Conservation (phyloP, 1,140 invertebrate species). For the Drosophila tropicalis region DNA sequence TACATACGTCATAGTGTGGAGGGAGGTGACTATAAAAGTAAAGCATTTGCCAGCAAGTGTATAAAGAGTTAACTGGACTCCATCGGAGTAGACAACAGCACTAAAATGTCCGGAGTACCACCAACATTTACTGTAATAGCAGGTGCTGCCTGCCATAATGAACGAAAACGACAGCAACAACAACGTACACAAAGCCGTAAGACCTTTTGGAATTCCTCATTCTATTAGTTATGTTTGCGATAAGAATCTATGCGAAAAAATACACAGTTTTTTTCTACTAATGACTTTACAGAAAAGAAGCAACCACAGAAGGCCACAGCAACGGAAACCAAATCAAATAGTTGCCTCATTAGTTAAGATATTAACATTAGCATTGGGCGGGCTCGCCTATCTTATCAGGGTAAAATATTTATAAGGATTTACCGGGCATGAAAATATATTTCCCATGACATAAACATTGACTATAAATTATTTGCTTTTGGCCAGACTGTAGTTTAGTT, state of each 20-base stretch:
- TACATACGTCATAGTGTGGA: not conserved
- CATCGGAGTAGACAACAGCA: conserved; percentile 31
- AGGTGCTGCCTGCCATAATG: conserved; percentile 37
- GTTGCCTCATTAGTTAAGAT: conserved; percentile 59
- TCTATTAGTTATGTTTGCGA: conserved; percentile 8
- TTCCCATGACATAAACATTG: conserved; percentile 72
- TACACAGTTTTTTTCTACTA: conserved; percentile 2
- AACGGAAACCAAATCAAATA: conserved; percentile 52
- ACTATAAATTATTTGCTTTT: conserved; percentile 57
- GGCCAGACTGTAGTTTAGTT: conserved; percentile 47
- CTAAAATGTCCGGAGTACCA: conserved; percentile 51
- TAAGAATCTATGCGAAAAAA: not conserved
- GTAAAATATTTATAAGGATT: conserved; percentile 51
- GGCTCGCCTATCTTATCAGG: conserved; percentile 59
- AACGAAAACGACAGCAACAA: conserved; percentile 14
- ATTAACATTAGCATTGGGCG: conserved; percentile 16
- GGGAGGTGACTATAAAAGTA: conserved; percentile 57
- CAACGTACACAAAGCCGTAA: conserved; percentile 18
- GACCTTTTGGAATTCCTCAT: not conserved
- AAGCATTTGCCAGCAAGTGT: conserved; percentile 35
- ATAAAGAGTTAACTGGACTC: conserved; percentile 44
- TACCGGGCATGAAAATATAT: conserved; percentile 69
- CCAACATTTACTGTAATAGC: conserved; percentile 60
- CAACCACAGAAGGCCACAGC: conserved; percentile 14
- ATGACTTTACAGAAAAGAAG: conserved; percentile 17